Percentiles rank a stretch among this genome's conserved stretches.
These are phyloP conservation scores for Dryobota labecula DNA, from an alignment of 2,888 invertebrate genomes.

Conservation along the genomic window DNA sequence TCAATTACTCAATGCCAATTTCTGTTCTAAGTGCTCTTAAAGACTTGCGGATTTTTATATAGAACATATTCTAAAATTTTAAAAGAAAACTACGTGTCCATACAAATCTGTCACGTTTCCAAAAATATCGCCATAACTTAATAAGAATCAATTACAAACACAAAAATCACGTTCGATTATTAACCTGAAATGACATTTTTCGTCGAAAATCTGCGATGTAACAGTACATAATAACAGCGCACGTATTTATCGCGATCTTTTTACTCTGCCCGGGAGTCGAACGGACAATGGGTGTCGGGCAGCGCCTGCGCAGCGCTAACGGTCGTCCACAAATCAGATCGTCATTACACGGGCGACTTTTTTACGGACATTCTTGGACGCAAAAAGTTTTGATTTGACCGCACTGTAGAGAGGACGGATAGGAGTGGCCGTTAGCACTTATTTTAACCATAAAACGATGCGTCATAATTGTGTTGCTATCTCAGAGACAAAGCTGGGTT, in stretches of 20 bases:
- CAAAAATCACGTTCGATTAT: slow-evolving; percentile 61
- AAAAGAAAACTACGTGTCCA: slow-evolving; percentile 32
- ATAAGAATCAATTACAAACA: slow-evolving; percentile 48
- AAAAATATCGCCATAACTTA: slow-evolving; percentile 5
- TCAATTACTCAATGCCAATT: no score
- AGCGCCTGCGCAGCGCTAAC: slow-evolving; percentile 73
- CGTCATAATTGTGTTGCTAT: no score
- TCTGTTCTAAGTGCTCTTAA: no score
- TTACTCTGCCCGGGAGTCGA: slow-evolving; percentile 72
- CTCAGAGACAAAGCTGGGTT: background rate
- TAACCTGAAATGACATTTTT: slow-evolving; percentile 66
- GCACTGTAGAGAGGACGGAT: slow-evolving; percentile 62
- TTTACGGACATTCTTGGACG: slow-evolving; percentile 77
- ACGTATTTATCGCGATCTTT: slow-evolving; percentile 76
- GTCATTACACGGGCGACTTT: slow-evolving; percentile 81
- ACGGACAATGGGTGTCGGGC: slow-evolving; percentile 76
- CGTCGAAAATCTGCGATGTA: slow-evolving; percentile 48
- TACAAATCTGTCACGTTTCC: slow-evolving; percentile 32
- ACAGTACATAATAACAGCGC: slow-evolving; percentile 69
- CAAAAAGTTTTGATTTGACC: slow-evolving; percentile 79
- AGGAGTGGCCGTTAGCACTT: slow-evolving; percentile 47
- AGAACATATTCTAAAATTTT: background rate
- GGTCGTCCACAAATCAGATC: slow-evolving; percentile 78
- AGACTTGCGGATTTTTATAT: no score
- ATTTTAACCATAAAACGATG: background rate